Percentiles rank a stretch among this genome's conserved stretches.
Conservation (phyloP, 2,113 vertebrate species). For the Limanda limanda region DNA sequence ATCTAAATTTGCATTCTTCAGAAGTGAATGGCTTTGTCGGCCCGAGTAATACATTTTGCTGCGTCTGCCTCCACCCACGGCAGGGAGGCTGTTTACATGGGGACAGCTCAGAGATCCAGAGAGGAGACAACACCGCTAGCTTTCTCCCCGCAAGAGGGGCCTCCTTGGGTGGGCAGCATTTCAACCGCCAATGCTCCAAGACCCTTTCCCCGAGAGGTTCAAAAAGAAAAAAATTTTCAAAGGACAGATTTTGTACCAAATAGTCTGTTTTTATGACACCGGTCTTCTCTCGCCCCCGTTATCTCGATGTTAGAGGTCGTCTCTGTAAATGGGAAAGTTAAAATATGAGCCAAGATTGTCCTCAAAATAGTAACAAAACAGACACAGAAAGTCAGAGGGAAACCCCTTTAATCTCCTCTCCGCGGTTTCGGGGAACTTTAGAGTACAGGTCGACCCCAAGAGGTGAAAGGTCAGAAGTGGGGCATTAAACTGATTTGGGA, state of each 20-base stretch:
- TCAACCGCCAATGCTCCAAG: constrained; percentile 57
- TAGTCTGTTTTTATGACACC: constrained; percentile 65
- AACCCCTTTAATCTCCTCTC: constrained; percentile 55
- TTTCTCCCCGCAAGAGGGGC: constrained; percentile 52
- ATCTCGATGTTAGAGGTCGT: constrained; percentile 63
- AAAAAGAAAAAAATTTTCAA: constrained; percentile 50
- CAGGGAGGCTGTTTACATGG: constrained; percentile 82
- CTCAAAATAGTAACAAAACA: constrained; percentile 50
- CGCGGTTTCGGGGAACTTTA: constrained; percentile 19
- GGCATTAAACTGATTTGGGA: constrained; percentile 27
- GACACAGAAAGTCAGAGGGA: constrained; percentile 54
- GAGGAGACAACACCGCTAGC: constrained; percentile 71
- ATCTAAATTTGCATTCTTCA: constrained; percentile 76
- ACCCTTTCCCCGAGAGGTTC: constrained; percentile 52
- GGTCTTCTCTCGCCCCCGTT: constrained; percentile 45
- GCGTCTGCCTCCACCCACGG: constrained; percentile 41
- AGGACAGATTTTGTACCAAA: constrained; percentile 78
- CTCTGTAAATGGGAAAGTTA: constrained; percentile 47
- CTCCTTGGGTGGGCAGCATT: constrained; percentile 80
- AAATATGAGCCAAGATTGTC: constrained; percentile 46
- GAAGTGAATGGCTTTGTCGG: constrained; percentile 72
- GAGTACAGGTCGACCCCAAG: constrained; percentile 31
- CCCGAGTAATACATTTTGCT: constrained; percentile 63
- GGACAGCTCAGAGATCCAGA: constrained; percentile 73
- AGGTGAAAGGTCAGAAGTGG: constrained; percentile 43